Conservation (phyloP, 1,140 invertebrate species). For the Episyrphus balteatus region DNA sequence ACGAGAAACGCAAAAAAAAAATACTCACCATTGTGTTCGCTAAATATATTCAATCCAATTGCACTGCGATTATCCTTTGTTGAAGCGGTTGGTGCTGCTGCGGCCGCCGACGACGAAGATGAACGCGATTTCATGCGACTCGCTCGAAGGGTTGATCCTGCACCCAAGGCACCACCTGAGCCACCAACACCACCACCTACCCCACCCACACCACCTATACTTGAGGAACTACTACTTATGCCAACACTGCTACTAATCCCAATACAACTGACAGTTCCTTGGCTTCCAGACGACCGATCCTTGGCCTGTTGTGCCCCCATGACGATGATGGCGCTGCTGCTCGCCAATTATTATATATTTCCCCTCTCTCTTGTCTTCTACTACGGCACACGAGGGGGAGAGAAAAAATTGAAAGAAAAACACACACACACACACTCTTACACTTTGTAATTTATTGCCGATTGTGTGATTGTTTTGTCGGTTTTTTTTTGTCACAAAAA, state of each 20-base stretch:
- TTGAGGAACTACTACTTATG: slow-evolving; percentile 20
- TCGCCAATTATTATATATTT: not conserved
- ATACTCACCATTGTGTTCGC: slow-evolving; percentile 72
- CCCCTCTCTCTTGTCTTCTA: slow-evolving; percentile 10
- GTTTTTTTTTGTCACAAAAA: too few relatives aligned
- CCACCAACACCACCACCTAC: slow-evolving; percentile 7
- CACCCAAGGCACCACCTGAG: slow-evolving; percentile 15
- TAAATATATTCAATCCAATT: slow-evolving; percentile 78
- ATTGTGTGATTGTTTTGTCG: too few relatives aligned
- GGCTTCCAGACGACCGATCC: slow-evolving; percentile 40
- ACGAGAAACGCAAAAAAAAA: not conserved
- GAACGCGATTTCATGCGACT: slow-evolving; percentile 38
- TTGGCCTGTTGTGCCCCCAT: slow-evolving; percentile 87
- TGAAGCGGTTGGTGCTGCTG: slow-evolving; percentile 39
- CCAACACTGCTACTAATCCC: slow-evolving; percentile 25
- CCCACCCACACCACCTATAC: slow-evolving; percentile 7
- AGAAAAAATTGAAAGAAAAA: slow-evolving; percentile 12
- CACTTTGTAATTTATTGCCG: not conserved
- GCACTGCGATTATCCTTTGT: slow-evolving; percentile 61
- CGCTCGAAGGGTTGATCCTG: slow-evolving; percentile 29
- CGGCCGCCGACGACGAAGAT: slow-evolving; percentile 45
- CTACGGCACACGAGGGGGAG: slow-evolving; percentile 24
- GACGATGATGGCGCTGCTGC: slow-evolving; percentile 6
- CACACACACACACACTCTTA: not conserved
- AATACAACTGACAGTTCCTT: slow-evolving; percentile 26